Conservation (phyloP, 2,888 invertebrate genomes). For the Eledona agricola region DNA sequence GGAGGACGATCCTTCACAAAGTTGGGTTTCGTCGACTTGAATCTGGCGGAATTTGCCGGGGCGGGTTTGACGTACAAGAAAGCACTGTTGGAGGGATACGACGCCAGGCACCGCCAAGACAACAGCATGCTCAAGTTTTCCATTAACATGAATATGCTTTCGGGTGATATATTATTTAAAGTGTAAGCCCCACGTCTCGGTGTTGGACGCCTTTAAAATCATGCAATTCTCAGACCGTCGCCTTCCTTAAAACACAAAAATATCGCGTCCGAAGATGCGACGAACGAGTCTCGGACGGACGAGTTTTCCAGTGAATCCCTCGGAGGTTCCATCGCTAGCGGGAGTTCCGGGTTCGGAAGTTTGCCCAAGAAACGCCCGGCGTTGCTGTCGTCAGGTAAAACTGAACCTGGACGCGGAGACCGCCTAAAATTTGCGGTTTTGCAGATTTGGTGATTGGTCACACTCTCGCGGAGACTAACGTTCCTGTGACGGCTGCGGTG, state of each 20-base stretch:
- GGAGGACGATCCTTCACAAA: slow-evolving; percentile 91
- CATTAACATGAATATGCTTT: slow-evolving; percentile 92
- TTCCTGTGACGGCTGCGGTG: slow-evolving; percentile 44
- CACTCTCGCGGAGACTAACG: slow-evolving; percentile 54
- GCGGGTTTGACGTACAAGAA: slow-evolving; percentile 86
- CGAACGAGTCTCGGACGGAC: slow-evolving; percentile 62
- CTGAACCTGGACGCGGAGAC: background rate
- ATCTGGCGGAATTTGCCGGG: slow-evolving; percentile 96
- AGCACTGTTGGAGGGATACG: slow-evolving; percentile 95
- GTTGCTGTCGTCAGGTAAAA: slow-evolving; percentile 65
- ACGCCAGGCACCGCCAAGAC: slow-evolving; percentile 90
- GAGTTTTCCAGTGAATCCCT: slow-evolving; percentile 68
- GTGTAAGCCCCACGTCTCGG: slow-evolving; percentile 72
- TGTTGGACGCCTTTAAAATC: background rate
- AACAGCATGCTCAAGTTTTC: slow-evolving; percentile 94
- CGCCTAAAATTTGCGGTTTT: slow-evolving; percentile 31
- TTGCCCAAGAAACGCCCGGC: slow-evolving; percentile 79
- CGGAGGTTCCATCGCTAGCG: slow-evolving; percentile 73
- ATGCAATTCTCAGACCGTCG: slow-evolving; percentile 67
- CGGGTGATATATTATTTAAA: slow-evolving; percentile 97
- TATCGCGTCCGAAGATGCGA: slow-evolving; percentile 58
- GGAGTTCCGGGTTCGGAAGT: slow-evolving; percentile 87
- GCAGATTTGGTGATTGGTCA: slow-evolving; percentile 60
- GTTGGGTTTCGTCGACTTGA: slow-evolving; percentile 96
- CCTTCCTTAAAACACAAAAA: slow-evolving; percentile 60